Base-by-base conservation (phyloP, 2,888 invertebrate genomes). In the Athetis lepigone region DNA sequence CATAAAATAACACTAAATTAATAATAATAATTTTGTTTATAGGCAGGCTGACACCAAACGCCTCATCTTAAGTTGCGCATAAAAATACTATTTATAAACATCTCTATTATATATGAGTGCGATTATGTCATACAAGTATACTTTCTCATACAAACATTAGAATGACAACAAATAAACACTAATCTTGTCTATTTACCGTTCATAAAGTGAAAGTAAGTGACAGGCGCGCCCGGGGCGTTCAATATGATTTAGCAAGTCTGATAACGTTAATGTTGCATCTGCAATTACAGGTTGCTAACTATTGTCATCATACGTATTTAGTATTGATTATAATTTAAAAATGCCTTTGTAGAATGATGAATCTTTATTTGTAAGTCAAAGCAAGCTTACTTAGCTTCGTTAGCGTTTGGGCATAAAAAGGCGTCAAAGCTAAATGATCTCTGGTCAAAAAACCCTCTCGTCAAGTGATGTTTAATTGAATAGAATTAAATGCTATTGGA, bases 151-250 rank as follows among this genome's bases (percentile, higher is more conserved):
- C 16, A 49, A 43, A 59, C 39, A 69, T 68, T 51, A 68, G 2
- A 74, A 56, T 45, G 33, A 57, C 50, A 62, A 54, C 43, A 71
- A 52, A 70, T 63, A 49, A 70, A 70, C 36, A 45, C 29, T 29
- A 61, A 60, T 65, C 29, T 66, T 45, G 19, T 46, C 52, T 49
- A 59, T 68, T 51, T 60, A 43, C 57, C 47, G 62, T 55, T 47
- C 40, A 16, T 50, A 52, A 62, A 79, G 81, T 71, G 81, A 81
- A 81, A 81, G 81, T 45, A 45, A 64, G 40, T 46, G 52, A 52
- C 65, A 51, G 37, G 36, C 47, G 13, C 9, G 64, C 63, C 75
- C 46, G 56, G 37, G 62, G 67, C 81, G 59, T 50, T 42, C 56
- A 49, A 16, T 67, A 60, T 67, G 54, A 71, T 56, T 67, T 70